phyloP scores from a whole-genome alignment of 2,888 invertebrate genomes.

The Cerceris ruficornis region DNA sequence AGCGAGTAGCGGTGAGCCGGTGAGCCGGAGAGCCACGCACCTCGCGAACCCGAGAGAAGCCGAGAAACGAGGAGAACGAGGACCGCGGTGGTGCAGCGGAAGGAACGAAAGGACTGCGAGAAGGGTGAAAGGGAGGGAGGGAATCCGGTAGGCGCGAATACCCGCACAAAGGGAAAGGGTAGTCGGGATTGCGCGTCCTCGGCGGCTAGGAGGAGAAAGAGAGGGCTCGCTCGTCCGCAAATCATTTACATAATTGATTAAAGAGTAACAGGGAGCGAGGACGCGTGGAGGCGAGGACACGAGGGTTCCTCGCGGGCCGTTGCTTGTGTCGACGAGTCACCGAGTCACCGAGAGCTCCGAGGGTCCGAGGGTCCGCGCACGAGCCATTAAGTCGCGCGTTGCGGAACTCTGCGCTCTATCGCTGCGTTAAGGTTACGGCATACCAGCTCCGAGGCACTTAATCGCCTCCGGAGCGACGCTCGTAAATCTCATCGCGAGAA shows the following conservation, averaged over 20 bases:
- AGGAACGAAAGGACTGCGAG: constrained; percentile 20
- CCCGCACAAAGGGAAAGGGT: constrained; percentile 52
- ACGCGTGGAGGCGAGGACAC: constrained; percentile 14
- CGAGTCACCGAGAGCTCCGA: too few relatives aligned
- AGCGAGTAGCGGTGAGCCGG: constrained; percentile 3
- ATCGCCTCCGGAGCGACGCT: constrained; percentile 31
- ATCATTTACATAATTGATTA: constrained; percentile 81
- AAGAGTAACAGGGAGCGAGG: constrained; percentile 70
- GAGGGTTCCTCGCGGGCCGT: too few relatives aligned
- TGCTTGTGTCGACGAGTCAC: too few relatives aligned
- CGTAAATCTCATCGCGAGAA: constrained; percentile 29
- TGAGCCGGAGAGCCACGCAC: neutral
- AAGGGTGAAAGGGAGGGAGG: constrained; percentile 4
- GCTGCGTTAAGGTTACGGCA: constrained; percentile 45
- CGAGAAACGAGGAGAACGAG: neutral
- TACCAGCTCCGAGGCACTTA: constrained; percentile 28
- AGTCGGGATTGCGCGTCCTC: constrained; percentile 51
- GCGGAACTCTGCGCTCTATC: constrained; percentile 18
- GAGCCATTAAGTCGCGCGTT: constrained; percentile 54
- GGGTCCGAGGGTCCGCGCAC: constrained; percentile 38
- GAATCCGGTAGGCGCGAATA: constrained; percentile 26
- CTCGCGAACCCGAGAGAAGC: neutral
- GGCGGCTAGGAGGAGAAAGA: constrained; percentile 26
- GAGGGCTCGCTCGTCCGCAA: constrained; percentile 64
- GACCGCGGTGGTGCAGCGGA: neutral